Base-by-base conservation (phyloP, 1,140 invertebrate genomes). In the Brachionus angularis region DNA sequence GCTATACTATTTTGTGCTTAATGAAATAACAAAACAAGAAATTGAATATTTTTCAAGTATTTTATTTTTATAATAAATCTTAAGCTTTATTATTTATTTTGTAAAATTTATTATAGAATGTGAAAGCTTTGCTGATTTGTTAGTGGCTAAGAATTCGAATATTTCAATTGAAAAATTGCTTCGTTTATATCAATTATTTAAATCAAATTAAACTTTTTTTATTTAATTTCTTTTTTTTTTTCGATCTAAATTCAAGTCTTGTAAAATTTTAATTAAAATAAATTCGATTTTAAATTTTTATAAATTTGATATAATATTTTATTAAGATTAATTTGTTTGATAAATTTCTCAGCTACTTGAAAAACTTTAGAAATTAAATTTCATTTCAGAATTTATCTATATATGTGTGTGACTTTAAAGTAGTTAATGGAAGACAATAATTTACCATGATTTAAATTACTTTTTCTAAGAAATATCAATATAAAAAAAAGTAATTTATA, bases 1-100 rank as follows among this genome's bases (percentile, higher is more conserved):
- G 5, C 23, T 58, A 25, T 34, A 58, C 39, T 58, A 39, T 58
- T 29, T 58, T 39, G 53, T 58, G 3, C 53, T 58, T 10, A 39
- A 58, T 25, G 53, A 58, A 36, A 58, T 58, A 18, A 58, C 36
- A 23, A 58, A 36, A 58, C 8, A n/a, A 3, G 53, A 58, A 58
- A 39, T 58, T 39, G 53, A 58, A 39, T 58, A 23, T 58, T 58
- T 58, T 39, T 39, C 53, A 58, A 58, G 53, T 58, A 58, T 39
- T 55, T 33, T 23, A 10, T 55, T 34, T 55, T 33, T 53, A 23
- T 25, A 4, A n/a, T 29, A 29, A 18, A 33, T n/a, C n/a, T n/a
- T n/a, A 1, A 55, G 34, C n/a, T 55, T 55, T 55, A 4, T n/a
- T 10, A 1, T 53, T 53, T 31, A n/a, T 33, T 55, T 55, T 18